phyloP scores from a whole-genome alignment of 2,888 invertebrate species.

The Pilophorus perplexus region DNA sequence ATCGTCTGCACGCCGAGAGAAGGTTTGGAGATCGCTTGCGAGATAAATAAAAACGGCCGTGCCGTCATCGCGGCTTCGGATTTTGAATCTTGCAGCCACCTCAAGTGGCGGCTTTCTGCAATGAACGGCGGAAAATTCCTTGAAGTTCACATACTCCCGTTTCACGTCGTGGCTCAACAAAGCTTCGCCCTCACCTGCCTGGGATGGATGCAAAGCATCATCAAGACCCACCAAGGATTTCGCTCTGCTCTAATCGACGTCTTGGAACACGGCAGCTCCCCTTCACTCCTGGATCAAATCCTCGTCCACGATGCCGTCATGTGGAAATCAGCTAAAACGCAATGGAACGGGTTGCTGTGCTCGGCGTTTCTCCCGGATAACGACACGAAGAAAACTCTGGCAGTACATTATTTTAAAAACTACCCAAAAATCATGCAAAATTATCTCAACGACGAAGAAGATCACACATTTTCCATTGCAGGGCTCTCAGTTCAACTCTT shows the following conservation, averaged over 20 bases:
- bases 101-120: constrained; percentile 72
- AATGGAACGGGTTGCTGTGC: constrained; percentile 95
- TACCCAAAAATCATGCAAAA: constrained; percentile 84
- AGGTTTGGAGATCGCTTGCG: constrained; percentile 91
- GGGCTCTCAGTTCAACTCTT: constrained; percentile 95
- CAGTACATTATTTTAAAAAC: constrained; percentile 79
- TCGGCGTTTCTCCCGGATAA: constrained; percentile 94
- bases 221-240: constrained; percentile 72
- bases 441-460: constrained; percentile 95
- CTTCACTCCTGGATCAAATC: constrained; percentile 64
- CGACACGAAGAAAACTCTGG: constrained; percentile 84
- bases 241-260: constrained; percentile 58
- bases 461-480: constrained; percentile 89
- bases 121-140: constrained; percentile 76
- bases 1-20: constrained; percentile 85
- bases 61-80: constrained; percentile 82
- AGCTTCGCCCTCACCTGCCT: constrained; percentile 85
- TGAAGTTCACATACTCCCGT: constrained; percentile 85
- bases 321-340: constrained; percentile 91
- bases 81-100: constrained; percentile 72
- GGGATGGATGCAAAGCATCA: constrained; percentile 84
- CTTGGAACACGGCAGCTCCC: constrained; percentile 53
- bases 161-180: constrained; percentile 90
- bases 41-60: constrained; percentile 94
- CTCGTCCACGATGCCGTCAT: constrained; percentile 80